Conservation (phyloP, 2,888 invertebrate genomes). For the Drosophila gaucha region DNA sequence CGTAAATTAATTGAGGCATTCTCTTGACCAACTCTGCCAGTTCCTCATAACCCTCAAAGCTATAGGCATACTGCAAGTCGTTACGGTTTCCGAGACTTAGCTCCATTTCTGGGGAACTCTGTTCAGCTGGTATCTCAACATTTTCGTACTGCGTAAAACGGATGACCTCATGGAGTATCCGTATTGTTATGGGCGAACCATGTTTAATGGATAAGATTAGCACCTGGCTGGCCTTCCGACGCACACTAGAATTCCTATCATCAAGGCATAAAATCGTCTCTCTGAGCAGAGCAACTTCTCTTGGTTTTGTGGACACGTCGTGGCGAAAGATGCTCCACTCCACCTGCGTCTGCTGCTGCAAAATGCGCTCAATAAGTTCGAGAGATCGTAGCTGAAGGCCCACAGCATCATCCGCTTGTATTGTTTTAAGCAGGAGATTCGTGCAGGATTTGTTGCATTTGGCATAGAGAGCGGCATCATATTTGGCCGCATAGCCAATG, state of each 20-base stretch:
- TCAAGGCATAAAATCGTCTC: conserved; percentile 79
- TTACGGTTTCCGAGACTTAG: conserved; percentile 76
- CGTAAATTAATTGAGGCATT: conserved; percentile 79
- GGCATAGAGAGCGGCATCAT: conserved; percentile 83
- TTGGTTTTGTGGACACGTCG: conserved; percentile 82
- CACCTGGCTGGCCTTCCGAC: conserved; percentile 82
- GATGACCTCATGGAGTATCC: conserved; percentile 80
- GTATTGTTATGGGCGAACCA: conserved; percentile 79
- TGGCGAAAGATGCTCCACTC: conserved; percentile 84
- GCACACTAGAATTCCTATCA: conserved; percentile 81
- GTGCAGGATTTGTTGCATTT: conserved; percentile 83
- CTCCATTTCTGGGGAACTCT: conserved; percentile 68
- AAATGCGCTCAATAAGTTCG: conserved; percentile 80
- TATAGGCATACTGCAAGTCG: conserved; percentile 68
- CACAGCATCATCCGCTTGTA: conserved; percentile 80
- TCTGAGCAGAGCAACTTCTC: conserved; percentile 81
- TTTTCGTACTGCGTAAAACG: conserved; percentile 71
- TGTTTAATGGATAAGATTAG: conserved; percentile 70
- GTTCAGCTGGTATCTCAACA: conserved; percentile 64
- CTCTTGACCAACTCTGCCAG: conserved; percentile 69
- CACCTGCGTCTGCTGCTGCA: conserved; percentile 80
- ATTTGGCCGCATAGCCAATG: conserved; percentile 83
- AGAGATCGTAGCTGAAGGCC: conserved; percentile 78
- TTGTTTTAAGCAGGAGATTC: conserved; percentile 75
- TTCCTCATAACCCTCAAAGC: conserved; percentile 79